Evolutionary conservation across 2,113 vertebrate genomes (phyloP), one percentile per base, ranked within the genome.

Genomic region (Rhynchopsitta pachyrhyncha): DNA sequence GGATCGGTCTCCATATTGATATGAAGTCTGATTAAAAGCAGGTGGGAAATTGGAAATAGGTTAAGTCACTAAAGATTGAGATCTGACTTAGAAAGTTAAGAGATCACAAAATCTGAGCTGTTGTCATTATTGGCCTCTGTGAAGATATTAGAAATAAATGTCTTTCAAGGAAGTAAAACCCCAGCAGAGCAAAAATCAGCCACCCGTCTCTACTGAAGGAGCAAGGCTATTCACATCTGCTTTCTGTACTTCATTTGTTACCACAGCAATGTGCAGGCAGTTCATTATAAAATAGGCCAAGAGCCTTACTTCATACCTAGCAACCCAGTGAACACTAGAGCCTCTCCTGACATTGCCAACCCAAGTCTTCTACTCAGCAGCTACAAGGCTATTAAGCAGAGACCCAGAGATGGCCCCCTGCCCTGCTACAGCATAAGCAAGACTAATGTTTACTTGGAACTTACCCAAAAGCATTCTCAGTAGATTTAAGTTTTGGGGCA

Each of bases 391-490:
- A 3, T n/a, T 14, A n/a, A 78, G 44, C 23, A 55, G 78, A 87
- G 60, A 73, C 24, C 47, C 60, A 62, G 60, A 73, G 49, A 16
- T 44, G 24, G 11, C 5, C 23, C 17, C 68, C 42, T 50, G 66
- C 14, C 37, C 52, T 69, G 52, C 55, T 75, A 8, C 5, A 35
- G 22, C 27, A 16, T 31, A 14, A 91, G 47, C 17, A 82, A 90
- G 39, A 3, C 53, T 59, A n/a, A 0, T 12, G 49, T 31, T 33
- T 3, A 7, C 67, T 52, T 33, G 13, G 70, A 63, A 84, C 96
- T 98, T 92, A 99, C 99, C 99, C 99, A 96, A 97, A 98, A 89
- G 97, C 98, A 95, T 99, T 99, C 97, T 99, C 99, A 2, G 98
- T 97, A 91, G 98, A 98, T 97, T 98, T 99, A 82, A 99, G 98